Evolutionary conservation across 2,113 vertebrate genomes (phyloP).

Genomic region (Phalacrocorax pelagicus): DNA sequence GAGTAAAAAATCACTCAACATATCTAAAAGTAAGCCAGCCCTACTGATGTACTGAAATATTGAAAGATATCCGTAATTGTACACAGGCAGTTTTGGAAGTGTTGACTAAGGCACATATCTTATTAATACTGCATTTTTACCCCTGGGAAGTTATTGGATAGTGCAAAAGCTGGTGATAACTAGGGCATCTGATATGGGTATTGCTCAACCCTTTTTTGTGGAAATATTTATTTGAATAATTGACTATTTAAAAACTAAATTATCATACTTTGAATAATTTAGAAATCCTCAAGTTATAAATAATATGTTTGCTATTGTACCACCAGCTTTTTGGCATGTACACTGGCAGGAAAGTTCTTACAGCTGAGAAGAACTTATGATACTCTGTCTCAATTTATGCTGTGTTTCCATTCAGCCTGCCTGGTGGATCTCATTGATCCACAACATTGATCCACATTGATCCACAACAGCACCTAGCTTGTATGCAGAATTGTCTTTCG

Average conservation of each 20-base stretch:
- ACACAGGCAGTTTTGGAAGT: not conserved
- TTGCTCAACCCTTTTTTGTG: not conserved
- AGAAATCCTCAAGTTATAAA: not conserved
- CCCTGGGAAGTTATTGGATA: not conserved
- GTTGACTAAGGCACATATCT: not conserved
- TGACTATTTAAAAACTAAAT: not conserved
- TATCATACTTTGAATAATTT: not conserved
- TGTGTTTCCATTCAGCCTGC: not conserved
- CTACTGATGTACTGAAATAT: not conserved
- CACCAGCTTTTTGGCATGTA: not conserved
- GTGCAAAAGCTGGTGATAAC: not conserved
- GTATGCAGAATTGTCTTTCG: not conserved
- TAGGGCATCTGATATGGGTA: not conserved
- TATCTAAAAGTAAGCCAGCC: not conserved
- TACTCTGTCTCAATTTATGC: not conserved
- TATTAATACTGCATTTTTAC: not conserved
- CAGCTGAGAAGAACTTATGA: not conserved
- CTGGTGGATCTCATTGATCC: not conserved
- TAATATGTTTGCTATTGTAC: not conserved
- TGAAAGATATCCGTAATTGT: not conserved
- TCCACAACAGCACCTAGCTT: not conserved
- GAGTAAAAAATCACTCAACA: not conserved
- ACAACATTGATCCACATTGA: too few relatives aligned
- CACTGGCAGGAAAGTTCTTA: not conserved
- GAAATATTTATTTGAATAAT: not conserved